These are phyloP conservation scores for Xyrauchen texanus DNA, from an alignment of 2,113 vertebrate genomes.

Conservation along the genomic window DNA sequence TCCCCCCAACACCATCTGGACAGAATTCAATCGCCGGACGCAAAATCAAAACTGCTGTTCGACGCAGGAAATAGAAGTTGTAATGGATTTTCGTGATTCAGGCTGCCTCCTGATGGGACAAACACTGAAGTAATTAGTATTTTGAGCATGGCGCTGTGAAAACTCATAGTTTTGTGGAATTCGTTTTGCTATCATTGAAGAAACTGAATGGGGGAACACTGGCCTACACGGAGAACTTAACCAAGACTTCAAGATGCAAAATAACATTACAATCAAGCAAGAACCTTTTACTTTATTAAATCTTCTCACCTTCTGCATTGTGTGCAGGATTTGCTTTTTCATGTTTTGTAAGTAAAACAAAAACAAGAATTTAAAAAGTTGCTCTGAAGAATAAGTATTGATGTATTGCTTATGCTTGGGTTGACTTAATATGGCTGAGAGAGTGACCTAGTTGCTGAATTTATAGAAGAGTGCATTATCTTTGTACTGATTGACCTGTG, in stretches of 20 bases:
- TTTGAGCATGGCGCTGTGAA: conserved; percentile 42
- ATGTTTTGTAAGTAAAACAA: conserved; percentile 58
- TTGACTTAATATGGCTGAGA: conserved; percentile 62
- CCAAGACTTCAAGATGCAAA: conserved; percentile 52
- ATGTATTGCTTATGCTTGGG: not conserved
- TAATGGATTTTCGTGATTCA: not conserved
- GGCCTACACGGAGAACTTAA: conserved; percentile 50
- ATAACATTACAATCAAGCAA: conserved; percentile 66
- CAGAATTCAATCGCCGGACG: conserved; percentile 79
- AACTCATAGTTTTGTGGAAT: conserved; percentile 21
- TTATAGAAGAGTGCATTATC: conserved; percentile 62
- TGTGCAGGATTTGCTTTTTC: conserved; percentile 66
- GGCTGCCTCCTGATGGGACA: conserved; percentile 42
- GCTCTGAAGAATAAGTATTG: too few species aligned
- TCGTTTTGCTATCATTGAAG: conserved; percentile 46
- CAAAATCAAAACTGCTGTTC: conserved; percentile 94
- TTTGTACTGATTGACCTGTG: conserved; percentile 44
- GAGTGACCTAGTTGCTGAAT: conserved; percentile 69
- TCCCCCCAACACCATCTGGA: conserved; percentile 65
- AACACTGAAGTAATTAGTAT: conserved; percentile 67
- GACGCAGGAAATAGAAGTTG: conserved; percentile 85
- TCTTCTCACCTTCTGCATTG: conserved; percentile 72
- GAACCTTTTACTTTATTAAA: conserved; percentile 55
- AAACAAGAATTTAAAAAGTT: conserved; percentile 57
- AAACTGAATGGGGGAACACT: conserved; percentile 46